phyloP scores from a whole-genome alignment of 2,888 invertebrate genomes.

The Eulithis prunata region DNA sequence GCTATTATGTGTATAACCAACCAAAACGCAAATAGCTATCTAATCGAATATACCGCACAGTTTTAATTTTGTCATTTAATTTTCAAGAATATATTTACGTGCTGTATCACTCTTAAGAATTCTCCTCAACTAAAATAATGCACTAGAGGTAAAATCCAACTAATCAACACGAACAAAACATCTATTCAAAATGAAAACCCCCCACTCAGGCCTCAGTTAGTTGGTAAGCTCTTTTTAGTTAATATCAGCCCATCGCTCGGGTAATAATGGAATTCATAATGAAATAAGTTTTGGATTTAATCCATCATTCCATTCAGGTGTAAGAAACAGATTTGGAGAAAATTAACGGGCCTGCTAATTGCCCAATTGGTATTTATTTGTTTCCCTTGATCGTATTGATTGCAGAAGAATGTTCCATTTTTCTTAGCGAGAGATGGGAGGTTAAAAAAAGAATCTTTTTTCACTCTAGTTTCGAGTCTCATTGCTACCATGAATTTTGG shows the following conservation, averaged over 20 bases:
- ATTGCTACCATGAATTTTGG: conserved; percentile 32
- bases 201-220: neutral
- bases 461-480: conserved; percentile 26
- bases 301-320: conserved; percentile 41
- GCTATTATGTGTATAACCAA: neutral
- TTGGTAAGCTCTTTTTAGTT: conserved; percentile 19
- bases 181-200: conserved; percentile 24
- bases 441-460: conserved; percentile 15
- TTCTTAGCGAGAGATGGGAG: conserved; percentile 4
- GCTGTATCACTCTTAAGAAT: too few species aligned
- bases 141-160: neutral
- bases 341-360: conserved; percentile 17
- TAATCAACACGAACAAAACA: neutral
- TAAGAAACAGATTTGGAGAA: conserved; percentile 30
- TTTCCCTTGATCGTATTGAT: conserved; percentile 18
- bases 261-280: conserved; percentile 46
- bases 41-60: neutral
- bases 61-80: neutral
- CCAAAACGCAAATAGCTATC: neutral
- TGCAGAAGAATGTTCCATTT: conserved; percentile 16
- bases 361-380: conserved; percentile 24
- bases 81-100: neutral
- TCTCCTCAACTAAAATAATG: neutral
- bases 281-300: conserved; percentile 45
- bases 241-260: conserved; percentile 31